Percentiles rank a stretch among this genome's conserved stretches.
Evolutionary conservation across 2,113 vertebrate genomes (phyloP).

Genomic region (Dicerorhinus sumatrensis): DNA sequence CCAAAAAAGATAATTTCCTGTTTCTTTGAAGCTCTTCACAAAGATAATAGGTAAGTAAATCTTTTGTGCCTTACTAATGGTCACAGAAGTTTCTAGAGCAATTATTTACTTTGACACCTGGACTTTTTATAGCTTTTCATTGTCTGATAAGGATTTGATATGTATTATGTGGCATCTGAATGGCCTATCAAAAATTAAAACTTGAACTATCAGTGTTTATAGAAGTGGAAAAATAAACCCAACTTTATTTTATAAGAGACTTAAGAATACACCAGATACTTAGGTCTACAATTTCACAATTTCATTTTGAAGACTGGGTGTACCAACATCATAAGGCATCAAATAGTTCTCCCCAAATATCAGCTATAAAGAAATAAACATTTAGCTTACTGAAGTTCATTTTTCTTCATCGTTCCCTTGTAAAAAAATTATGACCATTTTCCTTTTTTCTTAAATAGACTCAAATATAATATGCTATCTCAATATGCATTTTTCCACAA

Average conservation of each 20-base stretch:
- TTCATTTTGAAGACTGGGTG: not conserved
- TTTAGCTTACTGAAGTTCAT: not conserved
- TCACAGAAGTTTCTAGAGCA: not conserved
- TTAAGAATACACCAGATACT: not conserved
- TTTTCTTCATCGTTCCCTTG: not conserved
- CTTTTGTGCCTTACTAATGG: not conserved
- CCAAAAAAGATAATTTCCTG: not conserved
- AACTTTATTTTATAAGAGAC: not conserved
- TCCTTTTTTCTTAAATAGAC: not conserved
- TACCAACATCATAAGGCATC: not conserved
- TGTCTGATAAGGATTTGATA: not conserved
- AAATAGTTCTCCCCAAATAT: not conserved
- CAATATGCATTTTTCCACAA: not conserved
- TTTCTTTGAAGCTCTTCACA: not conserved
- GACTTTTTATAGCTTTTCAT: not conserved
- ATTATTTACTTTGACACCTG: not conserved
- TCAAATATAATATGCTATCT: not conserved
- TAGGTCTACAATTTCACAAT: not conserved
- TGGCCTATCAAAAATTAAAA: not conserved
- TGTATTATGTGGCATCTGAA: not conserved
- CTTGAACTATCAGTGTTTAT: not conserved
- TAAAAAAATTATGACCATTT: not conserved
- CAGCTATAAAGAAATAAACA: constrained; percentile 16
- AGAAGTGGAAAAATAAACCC: not conserved
- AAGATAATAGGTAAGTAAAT: not conserved